Percentiles rank a stretch among this genome's conserved stretches.
phyloP scores from a whole-genome alignment of 2,797 vertebrate genomes.

The Brachymystax lenok region DNA sequence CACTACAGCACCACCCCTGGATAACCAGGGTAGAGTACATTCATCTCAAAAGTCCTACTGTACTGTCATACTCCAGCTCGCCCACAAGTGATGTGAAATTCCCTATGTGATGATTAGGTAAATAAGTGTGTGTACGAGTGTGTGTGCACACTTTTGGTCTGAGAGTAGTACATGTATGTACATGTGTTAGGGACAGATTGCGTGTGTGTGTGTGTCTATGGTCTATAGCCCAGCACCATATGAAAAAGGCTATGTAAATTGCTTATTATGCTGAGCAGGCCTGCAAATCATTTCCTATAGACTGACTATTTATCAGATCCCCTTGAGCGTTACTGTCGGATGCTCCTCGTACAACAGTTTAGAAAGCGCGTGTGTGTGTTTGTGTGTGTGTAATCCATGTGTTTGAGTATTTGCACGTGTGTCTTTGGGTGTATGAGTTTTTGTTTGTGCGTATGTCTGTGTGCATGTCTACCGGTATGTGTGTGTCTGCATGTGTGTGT shows the following conservation, averaged over 20 bases:
- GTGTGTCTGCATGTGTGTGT: neutral
- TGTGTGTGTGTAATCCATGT: slow-evolving; percentile 15
- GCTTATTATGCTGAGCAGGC: slow-evolving; percentile 63
- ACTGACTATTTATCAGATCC: slow-evolving; percentile 70
- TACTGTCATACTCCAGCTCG: slow-evolving; percentile 12
- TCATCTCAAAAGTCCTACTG: slow-evolving; percentile 17
- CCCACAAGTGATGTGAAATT: slow-evolving; percentile 10
- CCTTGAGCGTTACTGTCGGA: slow-evolving; percentile 58
- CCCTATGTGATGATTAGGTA: too few species aligned
- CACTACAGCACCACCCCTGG: neutral
- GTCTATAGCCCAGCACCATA: slow-evolving; percentile 38
- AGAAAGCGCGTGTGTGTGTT: slow-evolving; percentile 17
- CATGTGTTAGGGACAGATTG: slow-evolving; percentile 9
- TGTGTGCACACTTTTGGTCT: slow-evolving; percentile 22
- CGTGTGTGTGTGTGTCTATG: slow-evolving; percentile 17
- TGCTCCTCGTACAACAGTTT: slow-evolving; percentile 49
- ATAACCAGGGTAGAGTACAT: slow-evolving; percentile 18
- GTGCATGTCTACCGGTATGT: slow-evolving; percentile 29
- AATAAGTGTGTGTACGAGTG: neutral
- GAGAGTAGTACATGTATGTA: neutral
- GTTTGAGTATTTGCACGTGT: slow-evolving; percentile 14
- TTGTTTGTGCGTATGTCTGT: slow-evolving; percentile 4
- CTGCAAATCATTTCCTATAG: slow-evolving; percentile 77
- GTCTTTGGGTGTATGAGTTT: slow-evolving; percentile 27
- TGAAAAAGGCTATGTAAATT: slow-evolving; percentile 67